Base-by-base conservation (phyloP, 1,140 invertebrate genomes). In the Drosophila bipectinata region DNA sequence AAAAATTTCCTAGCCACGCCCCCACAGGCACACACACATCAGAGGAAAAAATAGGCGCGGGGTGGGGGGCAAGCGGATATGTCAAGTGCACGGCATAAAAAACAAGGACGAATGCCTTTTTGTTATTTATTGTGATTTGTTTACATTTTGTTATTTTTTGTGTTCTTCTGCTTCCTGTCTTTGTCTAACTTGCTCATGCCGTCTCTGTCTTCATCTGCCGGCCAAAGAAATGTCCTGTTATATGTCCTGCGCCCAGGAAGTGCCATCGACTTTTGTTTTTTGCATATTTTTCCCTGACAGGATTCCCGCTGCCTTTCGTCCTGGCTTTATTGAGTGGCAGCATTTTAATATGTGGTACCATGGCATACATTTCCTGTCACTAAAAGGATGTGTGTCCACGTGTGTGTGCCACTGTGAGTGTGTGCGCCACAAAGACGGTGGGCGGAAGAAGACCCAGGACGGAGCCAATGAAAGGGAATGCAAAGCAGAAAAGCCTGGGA, bases 111-210 rank as follows among this genome's bases (percentile, higher is more conserved):
- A 56, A 68, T 69, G 66, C 63, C 63, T 69, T 18, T 69, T 69
- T 69, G 32, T 32, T 57, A 41, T 69, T 68, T 69, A 69, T 69
- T 68, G 66, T 69, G 63, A 69, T 68, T 69, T 69, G 63, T 69
- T 68, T 69, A 68, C 66, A 69, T 41, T 55, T 49, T 68, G 51
- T 18, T 66, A 32, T 32, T 63, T 32, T 58, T 60, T 9, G 9
- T 53, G n/a, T 14, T 37, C 51, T 2, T 61, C 34, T 14, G n/a
- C 21, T 24, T 24, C 21, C 9, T 15, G 4, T 60, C 34, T 63
- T 69, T 51, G 14, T 44, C 39, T 41, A n/a, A 28, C 37, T 37
- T 53, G 5, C 6, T 32, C 32, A 32, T 8, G 32, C 24, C 24
- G 8, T 51, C 24, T 32, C 28, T 15, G 8, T 32, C 24, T 69